Evolutionary conservation across 2,113 vertebrate genomes (phyloP).

Genomic region (Hyperoodon ampullatus): DNA sequence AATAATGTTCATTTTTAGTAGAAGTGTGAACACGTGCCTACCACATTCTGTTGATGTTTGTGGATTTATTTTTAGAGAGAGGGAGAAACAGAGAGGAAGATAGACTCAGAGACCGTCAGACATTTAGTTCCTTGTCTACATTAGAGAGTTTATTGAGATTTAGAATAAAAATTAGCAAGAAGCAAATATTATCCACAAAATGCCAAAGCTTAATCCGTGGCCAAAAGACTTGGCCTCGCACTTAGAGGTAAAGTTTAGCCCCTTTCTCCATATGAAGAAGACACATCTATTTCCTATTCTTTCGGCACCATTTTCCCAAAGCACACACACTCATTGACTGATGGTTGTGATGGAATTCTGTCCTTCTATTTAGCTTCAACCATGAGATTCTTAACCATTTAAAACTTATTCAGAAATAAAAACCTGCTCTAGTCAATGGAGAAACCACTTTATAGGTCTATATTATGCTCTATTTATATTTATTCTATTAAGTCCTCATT

Average conservation of each 20-base stretch:
- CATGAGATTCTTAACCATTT: neutral
- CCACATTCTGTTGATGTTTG: neutral
- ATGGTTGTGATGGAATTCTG: neutral
- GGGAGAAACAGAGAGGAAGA: neutral
- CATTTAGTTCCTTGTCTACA: neutral
- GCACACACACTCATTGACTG: neutral
- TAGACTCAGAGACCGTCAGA: neutral
- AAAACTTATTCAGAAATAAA: slow-evolving; percentile 1
- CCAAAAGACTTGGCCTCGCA: neutral
- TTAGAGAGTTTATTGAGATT: neutral
- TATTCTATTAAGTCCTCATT: neutral
- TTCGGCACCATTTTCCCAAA: neutral
- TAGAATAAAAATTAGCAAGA: slow-evolving; percentile 8
- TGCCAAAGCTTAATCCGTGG: neutral
- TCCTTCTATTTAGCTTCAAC: neutral
- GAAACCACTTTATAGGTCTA: neutral
- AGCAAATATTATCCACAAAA: slow-evolving; percentile 6
- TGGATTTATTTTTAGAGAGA: slow-evolving; percentile 8
- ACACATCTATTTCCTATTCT: neutral
- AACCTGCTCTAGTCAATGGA: neutral
- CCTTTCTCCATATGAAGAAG: neutral
- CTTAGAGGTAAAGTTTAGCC: neutral
- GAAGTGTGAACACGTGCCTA: neutral
- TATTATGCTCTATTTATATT: neutral
- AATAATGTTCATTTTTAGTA: neutral